Conservation (phyloP, 2,888 invertebrate species). For the Hemicrepidius hirtus region DNA sequence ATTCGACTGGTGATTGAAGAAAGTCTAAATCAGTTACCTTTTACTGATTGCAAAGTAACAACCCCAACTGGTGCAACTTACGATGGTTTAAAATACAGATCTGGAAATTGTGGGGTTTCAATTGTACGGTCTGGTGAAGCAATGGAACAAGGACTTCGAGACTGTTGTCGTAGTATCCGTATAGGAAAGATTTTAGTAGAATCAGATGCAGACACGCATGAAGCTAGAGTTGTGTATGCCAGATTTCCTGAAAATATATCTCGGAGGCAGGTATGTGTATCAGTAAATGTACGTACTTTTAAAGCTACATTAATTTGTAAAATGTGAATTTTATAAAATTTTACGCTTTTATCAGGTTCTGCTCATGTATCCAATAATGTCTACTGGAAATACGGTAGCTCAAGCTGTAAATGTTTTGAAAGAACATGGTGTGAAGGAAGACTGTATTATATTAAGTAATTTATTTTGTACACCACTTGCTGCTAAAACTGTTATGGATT, state of each 20-base stretch:
- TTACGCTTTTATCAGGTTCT: constrained; percentile 78
- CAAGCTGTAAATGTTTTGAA: constrained; percentile 95
- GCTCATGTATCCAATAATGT: constrained; percentile 99
- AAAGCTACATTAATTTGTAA: no score
- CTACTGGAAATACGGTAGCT: constrained; percentile 96
- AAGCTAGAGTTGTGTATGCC: constrained; percentile 97
- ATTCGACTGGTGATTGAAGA: constrained; percentile 98
- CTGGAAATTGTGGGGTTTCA: constrained; percentile 99
- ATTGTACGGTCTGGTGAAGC: constrained; percentile 89
- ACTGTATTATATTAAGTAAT: constrained; percentile 97
- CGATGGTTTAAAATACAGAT: constrained; percentile 94
- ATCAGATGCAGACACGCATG: constrained; percentile 96
- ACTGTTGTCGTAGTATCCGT: constrained; percentile 98
- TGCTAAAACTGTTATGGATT: constrained; percentile 86
- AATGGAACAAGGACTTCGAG: constrained; percentile 83
- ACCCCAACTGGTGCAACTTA: constrained; percentile 96
- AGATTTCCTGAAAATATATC: constrained; percentile 98
- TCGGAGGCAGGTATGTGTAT: constrained; percentile 76
- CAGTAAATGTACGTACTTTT: not conserved
- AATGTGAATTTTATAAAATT: constrained; percentile 6
- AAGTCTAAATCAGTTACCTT: constrained; percentile 97
- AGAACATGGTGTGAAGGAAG: constrained; percentile 95
- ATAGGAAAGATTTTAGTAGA: constrained; percentile 99
- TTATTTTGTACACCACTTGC: constrained; percentile 97
- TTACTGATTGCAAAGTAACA: constrained; percentile 90